A percentile compares a stretch with the other conserved stretches of the same genome.
Conservation (phyloP, 2,888 invertebrate genomes). For the Aleiodes alternator region DNA sequence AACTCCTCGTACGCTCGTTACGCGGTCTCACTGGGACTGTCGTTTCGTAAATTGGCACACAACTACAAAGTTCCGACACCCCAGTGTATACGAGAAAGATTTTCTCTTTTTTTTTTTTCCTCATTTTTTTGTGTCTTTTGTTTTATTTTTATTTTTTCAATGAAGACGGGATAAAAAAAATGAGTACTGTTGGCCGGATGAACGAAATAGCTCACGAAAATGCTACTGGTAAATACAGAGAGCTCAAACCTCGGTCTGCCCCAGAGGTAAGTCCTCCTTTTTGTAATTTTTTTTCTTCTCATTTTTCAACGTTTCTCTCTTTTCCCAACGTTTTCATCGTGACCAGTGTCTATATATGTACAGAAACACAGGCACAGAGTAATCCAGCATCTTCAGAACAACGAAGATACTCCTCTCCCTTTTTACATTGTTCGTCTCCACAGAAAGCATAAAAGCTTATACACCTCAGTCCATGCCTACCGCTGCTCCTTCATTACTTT, state of each 20-base stretch:
- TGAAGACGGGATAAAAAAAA: neutral
- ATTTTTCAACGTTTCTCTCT: neutral
- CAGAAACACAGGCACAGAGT: neutral
- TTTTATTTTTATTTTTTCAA: conserved; percentile 5
- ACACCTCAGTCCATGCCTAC: conserved; percentile 9
- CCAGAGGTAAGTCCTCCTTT: conserved; percentile 6
- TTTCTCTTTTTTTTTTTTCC: neutral
- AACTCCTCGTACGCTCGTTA: conserved; percentile 13
- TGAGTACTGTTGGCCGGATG: conserved; percentile 17
- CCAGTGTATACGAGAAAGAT: conserved; percentile 14
- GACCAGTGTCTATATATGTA: neutral
- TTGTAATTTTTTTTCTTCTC: neutral
- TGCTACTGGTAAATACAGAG: conserved; percentile 20
- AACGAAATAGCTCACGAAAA: conserved; percentile 26
- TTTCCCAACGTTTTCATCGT: conserved; percentile 13
- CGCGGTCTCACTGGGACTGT: conserved; percentile 48
- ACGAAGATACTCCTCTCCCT: conserved; percentile 5
- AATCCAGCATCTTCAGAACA: conserved; percentile 26
- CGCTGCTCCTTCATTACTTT: neutral
- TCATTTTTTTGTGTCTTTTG: neutral
- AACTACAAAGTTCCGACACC: conserved; percentile 56
- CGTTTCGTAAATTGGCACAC: conserved; percentile 62
- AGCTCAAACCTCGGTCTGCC: conserved; percentile 22
- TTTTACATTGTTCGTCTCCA: conserved; percentile 3
- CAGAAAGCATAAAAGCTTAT: conserved; percentile 13